phyloP scores from a whole-genome alignment of 2,113 vertebrate genomes.

The Sorex fumeus region DNA sequence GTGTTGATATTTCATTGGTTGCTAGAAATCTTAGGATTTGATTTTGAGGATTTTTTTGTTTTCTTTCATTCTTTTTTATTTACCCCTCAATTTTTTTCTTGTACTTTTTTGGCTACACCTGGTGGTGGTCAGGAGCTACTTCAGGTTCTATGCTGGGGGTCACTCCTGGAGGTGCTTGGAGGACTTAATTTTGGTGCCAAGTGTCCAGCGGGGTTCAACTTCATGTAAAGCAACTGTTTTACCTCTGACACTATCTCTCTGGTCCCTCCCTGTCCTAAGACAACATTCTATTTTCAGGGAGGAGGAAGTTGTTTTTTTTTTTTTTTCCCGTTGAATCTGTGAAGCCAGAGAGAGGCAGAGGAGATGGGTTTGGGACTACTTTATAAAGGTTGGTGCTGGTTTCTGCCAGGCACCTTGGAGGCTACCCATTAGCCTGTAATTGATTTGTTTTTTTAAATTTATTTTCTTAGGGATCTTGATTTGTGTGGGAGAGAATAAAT shows the following conservation, averaged over 20 bases:
- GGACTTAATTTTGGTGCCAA: too few relatives aligned
- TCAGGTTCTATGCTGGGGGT: too few relatives aligned
- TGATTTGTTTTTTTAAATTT: background rate
- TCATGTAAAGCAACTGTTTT: too few relatives aligned
- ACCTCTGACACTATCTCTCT: too few relatives aligned
- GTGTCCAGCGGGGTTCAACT: too few relatives aligned
- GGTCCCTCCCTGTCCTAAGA: too few relatives aligned
- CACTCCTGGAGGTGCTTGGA: too few relatives aligned
- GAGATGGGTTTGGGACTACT: background rate
- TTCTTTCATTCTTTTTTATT: slow-evolving; percentile 26
- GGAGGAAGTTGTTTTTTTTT: background rate
- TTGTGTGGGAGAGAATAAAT: background rate
- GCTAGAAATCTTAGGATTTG: slow-evolving; percentile 29
- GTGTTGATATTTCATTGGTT: slow-evolving; percentile 17
- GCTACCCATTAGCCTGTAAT: background rate
- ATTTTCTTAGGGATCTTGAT: background rate
- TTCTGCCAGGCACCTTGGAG: background rate
- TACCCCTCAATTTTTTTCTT: background rate
- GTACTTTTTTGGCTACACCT: too few relatives aligned
- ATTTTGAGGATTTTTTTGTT: slow-evolving; percentile 30
- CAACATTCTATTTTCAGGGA: slow-evolving; percentile 11
- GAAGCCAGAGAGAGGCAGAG: background rate
- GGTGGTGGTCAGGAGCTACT: too few relatives aligned
- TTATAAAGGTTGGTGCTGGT: background rate
- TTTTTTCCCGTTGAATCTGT: background rate